Percentiles rank a stretch among this genome's conserved stretches.
Conservation (phyloP, 1,140 invertebrate genomes). For the Leucophenga varia region DNA sequence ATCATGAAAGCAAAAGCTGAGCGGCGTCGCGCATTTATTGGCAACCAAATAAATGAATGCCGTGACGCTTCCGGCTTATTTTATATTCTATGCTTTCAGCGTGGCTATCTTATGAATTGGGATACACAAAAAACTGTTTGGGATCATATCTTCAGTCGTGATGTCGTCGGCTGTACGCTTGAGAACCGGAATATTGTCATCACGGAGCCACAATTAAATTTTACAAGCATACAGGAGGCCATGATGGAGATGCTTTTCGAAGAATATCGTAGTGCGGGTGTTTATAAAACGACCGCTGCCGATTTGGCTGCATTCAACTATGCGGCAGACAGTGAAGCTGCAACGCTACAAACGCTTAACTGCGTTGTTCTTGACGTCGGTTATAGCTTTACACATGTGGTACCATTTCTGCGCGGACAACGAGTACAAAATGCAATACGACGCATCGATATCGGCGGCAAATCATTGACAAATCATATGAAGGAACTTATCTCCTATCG, state of each 20-base stretch:
- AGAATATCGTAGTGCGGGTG: slow-evolving; percentile 88
- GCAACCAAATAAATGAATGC: slow-evolving; percentile 93
- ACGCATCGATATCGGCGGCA: slow-evolving; percentile 94
- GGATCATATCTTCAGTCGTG: slow-evolving; percentile 93
- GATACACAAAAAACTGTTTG: slow-evolving; percentile 92
- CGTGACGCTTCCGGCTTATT: slow-evolving; percentile 92
- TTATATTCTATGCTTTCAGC: slow-evolving; percentile 93
- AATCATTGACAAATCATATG: slow-evolving; percentile 95
- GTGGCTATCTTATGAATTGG: slow-evolving; percentile 94
- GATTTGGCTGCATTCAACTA: slow-evolving; percentile 71
- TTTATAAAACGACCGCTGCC: slow-evolving; percentile 78
- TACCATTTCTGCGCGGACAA: slow-evolving; percentile 90
- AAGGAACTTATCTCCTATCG: slow-evolving; percentile 93
- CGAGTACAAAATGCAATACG: slow-evolving; percentile 75
- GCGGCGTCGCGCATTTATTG: slow-evolving; percentile 87
- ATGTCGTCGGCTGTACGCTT: slow-evolving; percentile 77
- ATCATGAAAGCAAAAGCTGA: slow-evolving; percentile 99
- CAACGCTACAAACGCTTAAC: slow-evolving; percentile 61
- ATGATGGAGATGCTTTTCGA: slow-evolving; percentile 97
- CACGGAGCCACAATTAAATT: slow-evolving; percentile 95
- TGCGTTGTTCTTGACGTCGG: slow-evolving; percentile 90
- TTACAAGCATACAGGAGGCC: slow-evolving; percentile 87
- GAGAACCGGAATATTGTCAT: slow-evolving; percentile 80
- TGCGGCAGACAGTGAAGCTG: slow-evolving; percentile 56
- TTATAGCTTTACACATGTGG: slow-evolving; percentile 93